Base-by-base conservation (phyloP, 2,113 vertebrate genomes). In the Noctilio leporinus region DNA sequence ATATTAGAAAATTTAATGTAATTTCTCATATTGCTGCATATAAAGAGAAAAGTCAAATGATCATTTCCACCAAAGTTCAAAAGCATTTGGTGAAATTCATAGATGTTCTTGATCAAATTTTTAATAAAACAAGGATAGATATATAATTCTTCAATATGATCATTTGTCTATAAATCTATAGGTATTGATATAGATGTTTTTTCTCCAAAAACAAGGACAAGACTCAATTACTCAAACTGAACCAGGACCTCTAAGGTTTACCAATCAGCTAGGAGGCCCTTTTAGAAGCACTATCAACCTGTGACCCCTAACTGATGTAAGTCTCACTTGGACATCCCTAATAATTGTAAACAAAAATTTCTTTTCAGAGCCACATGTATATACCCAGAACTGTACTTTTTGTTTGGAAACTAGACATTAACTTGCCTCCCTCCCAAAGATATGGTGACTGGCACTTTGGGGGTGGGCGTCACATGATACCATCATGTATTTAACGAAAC, bases 1-100 rank as follows among this genome's bases (percentile, higher is more conserved):
- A 24, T 77, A 83, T 83, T 87, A 59, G n/a, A 94, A 90, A 67
- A 14, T 40, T 86, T 86, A 20, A 35, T n/a, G 30, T 86, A 30
- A 24, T 78, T 86, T 73, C 20, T 10, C 30, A 12, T 62, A 67
- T 80, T 69, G 38, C 30, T 72, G 45, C 33, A 40, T n/a, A 30
- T 55, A 51, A 76, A 12, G 51, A 89, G 20, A 82, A 94, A 94
- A 89, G 47, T 14, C 45, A 33, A 33, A 76, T 81, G 49, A 72
- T 91, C 91, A 30, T 86, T 11, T 57, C 67, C 59, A 69, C 33
- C 57, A 51, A 76, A 76, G 7, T 57, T 49, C 72, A 86, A 82
- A 80, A 70, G 24, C 38, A 82, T 70, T 89, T 86, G 47, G 53
- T 92, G 51, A 77, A 77, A 26, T 45, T 82, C 53, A 87, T 59